Base-by-base conservation (phyloP, 2,888 invertebrate genomes). In the Saturnia pavonia region DNA sequence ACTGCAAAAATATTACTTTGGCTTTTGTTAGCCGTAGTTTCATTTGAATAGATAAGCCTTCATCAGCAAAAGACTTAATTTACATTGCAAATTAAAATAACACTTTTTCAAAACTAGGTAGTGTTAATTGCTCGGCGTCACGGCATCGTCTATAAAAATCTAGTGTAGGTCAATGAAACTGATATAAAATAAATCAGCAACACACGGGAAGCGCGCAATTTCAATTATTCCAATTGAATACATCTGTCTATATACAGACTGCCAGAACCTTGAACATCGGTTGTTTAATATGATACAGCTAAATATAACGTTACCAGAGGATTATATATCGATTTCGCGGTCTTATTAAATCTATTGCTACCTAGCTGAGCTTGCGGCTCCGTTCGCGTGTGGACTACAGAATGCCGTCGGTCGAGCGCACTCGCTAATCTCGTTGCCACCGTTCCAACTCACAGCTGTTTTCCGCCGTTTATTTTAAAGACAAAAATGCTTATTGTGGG, bases 221-320 rank as follows among this genome's bases (percentile, higher is more conserved):
- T 65, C 65, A 65, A 63, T 63, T 63, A 63, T 63, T 63, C 63
- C 63, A 63, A 65, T 65, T 65, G 65, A 65, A 65, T 65, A 65
- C 34, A 7, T 65, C 34, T 65, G 12, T 65, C 34, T 65, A 16
- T 65, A 65, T 40, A 65, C 22, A 25, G 22, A 40, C 40, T 40
- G 40, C 40, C 34, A 40, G 11, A 65, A 40, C 65, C 65, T 65
- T 65, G 65, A 65, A 22, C 40, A 40, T 65, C 40, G 34, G 65
- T 65, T 65, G 19, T n/a, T 65, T 65, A 19, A 19, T 40, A 9
- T 16, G 60, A 27, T 60, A 8, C 34, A 40, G 16, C 34, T 1
- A n/a, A 40, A 34, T 65, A 40, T 65, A 40, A n/a, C 19, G 40
- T 65, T 65, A n/a, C 40, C 65, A 40, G 7, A 40, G 34, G 9